Evolutionary conservation across 92 coral and sea anemone species (phyloP).

Genomic region (Paramuricea clavata): DNA sequence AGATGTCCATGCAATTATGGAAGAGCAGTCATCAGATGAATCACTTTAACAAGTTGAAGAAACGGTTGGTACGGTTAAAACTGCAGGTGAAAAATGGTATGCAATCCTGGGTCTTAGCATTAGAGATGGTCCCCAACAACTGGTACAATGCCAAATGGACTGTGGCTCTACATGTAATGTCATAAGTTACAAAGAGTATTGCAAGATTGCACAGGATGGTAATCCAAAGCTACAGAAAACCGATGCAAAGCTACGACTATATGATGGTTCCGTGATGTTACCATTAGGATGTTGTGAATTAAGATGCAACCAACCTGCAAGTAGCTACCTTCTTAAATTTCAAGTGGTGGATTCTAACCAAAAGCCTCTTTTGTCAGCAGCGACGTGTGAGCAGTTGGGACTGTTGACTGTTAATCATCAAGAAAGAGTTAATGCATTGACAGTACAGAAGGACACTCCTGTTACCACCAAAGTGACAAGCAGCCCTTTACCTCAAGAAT

Average conservation of each 20-base stretch:
- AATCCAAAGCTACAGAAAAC: constrained; percentile 32
- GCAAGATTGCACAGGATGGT: constrained; percentile 54
- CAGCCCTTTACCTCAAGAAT: constrained; percentile 6
- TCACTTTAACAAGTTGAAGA: neutral
- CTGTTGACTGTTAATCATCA: neutral
- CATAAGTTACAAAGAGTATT: constrained; percentile 21
- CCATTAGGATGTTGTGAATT: constrained; percentile 22
- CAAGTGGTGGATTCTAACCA: constrained; percentile 53
- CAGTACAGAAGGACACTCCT: neutral
- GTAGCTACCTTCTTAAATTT: constrained; percentile 38
- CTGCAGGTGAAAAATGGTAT: neutral
- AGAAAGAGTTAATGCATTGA: constrained; percentile 1
- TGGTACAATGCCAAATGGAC: constrained; percentile 36
- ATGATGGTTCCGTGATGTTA: constrained; percentile 48
- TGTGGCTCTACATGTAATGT: constrained; percentile 56
- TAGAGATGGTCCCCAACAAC: neutral
- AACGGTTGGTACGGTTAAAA: neutral
- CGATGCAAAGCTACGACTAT: constrained; percentile 47
- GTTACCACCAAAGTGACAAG: neutral
- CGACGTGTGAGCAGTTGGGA: constrained; percentile 41
- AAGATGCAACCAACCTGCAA: constrained; percentile 42
- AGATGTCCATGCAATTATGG: neutral
- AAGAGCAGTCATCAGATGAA: constrained; percentile 5
- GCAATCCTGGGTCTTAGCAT: neutral
- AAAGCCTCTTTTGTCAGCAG: constrained; percentile 55